phyloP scores from a whole-genome alignment of 2,888 invertebrate genomes.

The Clivina fossor region DNA sequence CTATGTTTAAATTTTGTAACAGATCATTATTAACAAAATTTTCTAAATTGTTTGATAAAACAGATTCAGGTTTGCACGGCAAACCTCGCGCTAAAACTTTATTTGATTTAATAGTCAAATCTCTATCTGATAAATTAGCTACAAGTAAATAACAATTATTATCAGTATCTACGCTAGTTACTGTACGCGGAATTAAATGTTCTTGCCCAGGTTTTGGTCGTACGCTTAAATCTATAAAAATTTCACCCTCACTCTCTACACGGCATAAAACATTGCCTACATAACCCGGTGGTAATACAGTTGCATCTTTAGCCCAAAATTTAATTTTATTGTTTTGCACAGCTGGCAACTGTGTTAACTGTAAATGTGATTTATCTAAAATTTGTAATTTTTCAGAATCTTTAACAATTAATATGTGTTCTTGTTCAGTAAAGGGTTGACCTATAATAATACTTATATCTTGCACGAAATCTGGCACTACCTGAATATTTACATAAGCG shows the following conservation, averaged over 20 bases:
- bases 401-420: not conserved
- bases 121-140: slow-evolving; percentile 2
- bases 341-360: not conserved
- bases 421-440: slow-evolving; percentile 11
- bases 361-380: not conserved
- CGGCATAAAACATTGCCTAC: slow-evolving; percentile 11
- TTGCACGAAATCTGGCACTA: slow-evolving; percentile 5
- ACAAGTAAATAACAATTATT: slow-evolving; percentile 3
- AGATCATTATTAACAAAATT: too few species aligned
- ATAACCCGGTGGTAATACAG: slow-evolving; percentile 14
- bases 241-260: not conserved
- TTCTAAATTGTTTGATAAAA: too few species aligned
- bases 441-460: slow-evolving; percentile 7
- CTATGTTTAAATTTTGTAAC: too few species aligned
- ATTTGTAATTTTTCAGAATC: slow-evolving; percentile 1
- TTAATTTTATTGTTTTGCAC: not conserved
- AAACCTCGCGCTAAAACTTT: slow-evolving; percentile 9
- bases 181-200: slow-evolving; percentile 10
- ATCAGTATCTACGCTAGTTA: slow-evolving; percentile 5
- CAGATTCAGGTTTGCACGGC: not conserved
- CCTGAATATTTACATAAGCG: not conserved
- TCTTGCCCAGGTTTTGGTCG: slow-evolving; percentile 4
- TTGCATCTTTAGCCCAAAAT: slow-evolving; percentile 16
- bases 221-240: slow-evolving; percentile 12
- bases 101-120: not conserved